Conservation (phyloP, 2,113 vertebrate genomes). For the Oryzias celebensis region DNA sequence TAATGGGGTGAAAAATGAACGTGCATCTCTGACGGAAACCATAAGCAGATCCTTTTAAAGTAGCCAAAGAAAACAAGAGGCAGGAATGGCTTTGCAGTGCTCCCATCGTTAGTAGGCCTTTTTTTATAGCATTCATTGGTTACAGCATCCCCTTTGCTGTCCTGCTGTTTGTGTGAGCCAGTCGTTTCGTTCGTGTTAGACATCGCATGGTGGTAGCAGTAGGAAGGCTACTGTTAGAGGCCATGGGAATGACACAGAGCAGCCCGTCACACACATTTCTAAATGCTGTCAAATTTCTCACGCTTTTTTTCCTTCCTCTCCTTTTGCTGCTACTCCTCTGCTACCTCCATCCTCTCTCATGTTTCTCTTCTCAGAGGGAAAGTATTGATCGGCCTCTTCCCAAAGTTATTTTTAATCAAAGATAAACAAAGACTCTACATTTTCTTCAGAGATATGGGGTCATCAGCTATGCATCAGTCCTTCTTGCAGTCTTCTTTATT, state of each 20-base stretch:
- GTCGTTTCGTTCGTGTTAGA: conserved; percentile 58
- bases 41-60: conserved; percentile 75
- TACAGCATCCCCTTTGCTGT: conserved; percentile 40
- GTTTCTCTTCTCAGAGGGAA: conserved; percentile 64
- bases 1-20: conserved; percentile 77
- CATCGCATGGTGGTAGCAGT: conserved; percentile 53
- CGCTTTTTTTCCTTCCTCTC: conserved; percentile 57
- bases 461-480: conserved; percentile 52
- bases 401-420: conserved; percentile 82
- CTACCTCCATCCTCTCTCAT: conserved; percentile 20
- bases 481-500: conserved; percentile 50
- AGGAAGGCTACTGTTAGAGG: conserved; percentile 61
- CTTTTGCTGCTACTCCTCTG: conserved; percentile 44
- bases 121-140: conserved; percentile 52
- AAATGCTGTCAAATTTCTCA: conserved; percentile 74
- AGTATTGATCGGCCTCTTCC: conserved; percentile 78
- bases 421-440: conserved; percentile 76
- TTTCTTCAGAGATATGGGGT: conserved; percentile 72
- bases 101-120: conserved; percentile 53
- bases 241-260: conserved; percentile 74
- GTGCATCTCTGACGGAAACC: conserved; percentile 76
- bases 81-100: conserved; percentile 62
- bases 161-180: conserved; percentile 38
- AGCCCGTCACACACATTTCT: conserved; percentile 65
- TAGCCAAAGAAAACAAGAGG: conserved; percentile 73